Evolutionary conservation across 1,140 invertebrate species (phyloP).

Genomic region (Chlorops oryzae): DNA sequence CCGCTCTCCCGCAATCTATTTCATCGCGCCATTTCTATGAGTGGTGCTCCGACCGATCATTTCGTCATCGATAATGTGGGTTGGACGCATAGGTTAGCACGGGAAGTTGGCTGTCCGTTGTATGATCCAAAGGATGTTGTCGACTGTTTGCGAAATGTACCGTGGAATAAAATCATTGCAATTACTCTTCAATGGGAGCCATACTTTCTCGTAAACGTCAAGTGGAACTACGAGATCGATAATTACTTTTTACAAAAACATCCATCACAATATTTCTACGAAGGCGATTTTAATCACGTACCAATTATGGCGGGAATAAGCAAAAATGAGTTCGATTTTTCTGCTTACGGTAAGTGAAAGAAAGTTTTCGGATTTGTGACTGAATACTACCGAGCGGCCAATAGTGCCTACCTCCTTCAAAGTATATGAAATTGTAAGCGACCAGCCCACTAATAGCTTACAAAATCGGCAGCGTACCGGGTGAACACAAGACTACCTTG

Average conservation of each 20-base stretch:
- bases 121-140: conserved; percentile 23
- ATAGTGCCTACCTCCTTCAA: not conserved
- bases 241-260: conserved; percentile 32
- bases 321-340: conserved; percentile 60
- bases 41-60: conserved; percentile 59
- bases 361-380: too few relatives aligned
- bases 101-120: conserved; percentile 28
- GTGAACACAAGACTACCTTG: too few relatives aligned
- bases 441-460: too few relatives aligned
- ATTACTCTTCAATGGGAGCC: conserved; percentile 27
- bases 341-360: conserved; percentile 38
- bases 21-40: conserved; percentile 58
- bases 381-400: too few relatives aligned
- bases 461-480: too few relatives aligned
- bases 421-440: too few relatives aligned
- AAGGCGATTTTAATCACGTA: conserved; percentile 55
- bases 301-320: conserved; percentile 60
- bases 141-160: conserved; percentile 31
- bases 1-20: conserved; percentile 53
- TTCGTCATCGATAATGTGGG: conserved; percentile 30
- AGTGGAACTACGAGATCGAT: conserved; percentile 42
- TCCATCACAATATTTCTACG: conserved; percentile 52
- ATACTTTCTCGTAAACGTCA: conserved; percentile 31
- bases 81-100: conserved; percentile 30
- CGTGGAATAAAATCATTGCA: conserved; percentile 28